Base-by-base conservation (phyloP, 2,888 invertebrate genomes). In the Troides helena region DNA sequence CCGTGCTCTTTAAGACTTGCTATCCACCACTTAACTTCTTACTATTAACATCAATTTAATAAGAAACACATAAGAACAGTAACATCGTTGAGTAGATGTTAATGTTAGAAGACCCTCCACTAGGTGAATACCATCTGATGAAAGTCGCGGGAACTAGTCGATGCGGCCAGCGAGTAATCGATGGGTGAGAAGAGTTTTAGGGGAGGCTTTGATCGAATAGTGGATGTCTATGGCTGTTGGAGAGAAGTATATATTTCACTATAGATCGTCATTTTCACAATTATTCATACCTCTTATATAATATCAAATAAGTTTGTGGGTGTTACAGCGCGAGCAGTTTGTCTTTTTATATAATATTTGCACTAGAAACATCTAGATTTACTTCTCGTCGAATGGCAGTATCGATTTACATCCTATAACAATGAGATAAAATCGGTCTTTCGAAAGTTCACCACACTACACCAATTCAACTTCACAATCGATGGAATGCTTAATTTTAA, bases 401-500 rank as follows among this genome's bases (percentile, higher is more conserved):
- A 81, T 77, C 75, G 75, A 76, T 79, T 81, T 78, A 81, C 81
- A 85, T 82, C 81, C 77, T 87, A 85, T 81, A 78, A 81, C 83
- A 81, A 84, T 77, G 77, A 73, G 74, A 74, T 80, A 79, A 80
- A 76, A 73, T 74, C 78, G 78, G 76, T 77, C 73, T 76, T 72
- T 75, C n/a, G 30, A 66, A 23, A 39, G 71, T 77, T 74, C 73
- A 75, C 71, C 72, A 56, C 72, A 56, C 74, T 68, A 81, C 80
- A 84, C 79, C 83, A 83, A 85, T 84, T 85, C 82, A 85, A 80
- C 80, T 74, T 77, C 79, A 76, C 77, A 82, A 65, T 23, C 78
- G 74, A 79, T 89, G 90, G 90, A 90, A 90, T 90, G 90, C 82
- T 87, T 84, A 78, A 73, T 78, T 78, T 79, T 62, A 56, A 65